A percentile compares a stretch with the other conserved stretches of the same genome.
These are phyloP conservation scores for Benthosema pterotum DNA, from an alignment of 2,797 vertebrate species.

Conservation along the genomic window DNA sequence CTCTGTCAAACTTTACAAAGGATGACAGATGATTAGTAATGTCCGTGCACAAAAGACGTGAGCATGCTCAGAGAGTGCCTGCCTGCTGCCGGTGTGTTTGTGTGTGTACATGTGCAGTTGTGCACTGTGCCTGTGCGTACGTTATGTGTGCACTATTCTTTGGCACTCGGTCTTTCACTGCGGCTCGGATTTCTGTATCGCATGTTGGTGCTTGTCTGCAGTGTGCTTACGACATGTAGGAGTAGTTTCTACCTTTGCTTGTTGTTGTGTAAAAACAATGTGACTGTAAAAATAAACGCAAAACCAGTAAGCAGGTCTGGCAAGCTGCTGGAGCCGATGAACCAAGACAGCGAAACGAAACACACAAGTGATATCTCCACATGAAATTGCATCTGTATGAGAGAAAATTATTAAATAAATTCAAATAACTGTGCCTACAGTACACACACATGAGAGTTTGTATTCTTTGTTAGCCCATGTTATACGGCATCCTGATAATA, in stretches of 20 bases:
- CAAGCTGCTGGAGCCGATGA: conserved; percentile 26
- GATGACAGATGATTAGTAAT: conserved; percentile 53
- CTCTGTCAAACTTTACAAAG: conserved; percentile 54
- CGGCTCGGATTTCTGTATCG: conserved; percentile 47
- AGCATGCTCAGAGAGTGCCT: background rate
- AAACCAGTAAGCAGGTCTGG: conserved; percentile 51
- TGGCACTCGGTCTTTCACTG: conserved; percentile 22
- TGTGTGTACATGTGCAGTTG: conserved; percentile 14
- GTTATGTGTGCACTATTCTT: conserved; percentile 2
- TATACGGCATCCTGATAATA: too few species aligned
- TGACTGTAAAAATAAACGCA: conserved; percentile 35
- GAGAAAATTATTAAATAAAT: background rate
- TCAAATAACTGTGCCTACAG: too few species aligned
- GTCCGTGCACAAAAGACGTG: conserved; percentile 34
- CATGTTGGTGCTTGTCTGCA: conserved; percentile 66
- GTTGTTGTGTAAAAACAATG: conserved; percentile 45
- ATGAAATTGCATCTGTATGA: too few species aligned
- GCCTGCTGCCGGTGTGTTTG: conserved; percentile 22
- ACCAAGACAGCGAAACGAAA: conserved; percentile 4
- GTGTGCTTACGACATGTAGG: conserved; percentile 37
- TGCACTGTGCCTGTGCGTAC: too few species aligned
- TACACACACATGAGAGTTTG: too few species aligned
- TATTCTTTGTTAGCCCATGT: too few species aligned
- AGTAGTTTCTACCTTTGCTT: conserved; percentile 44
- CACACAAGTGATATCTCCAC: too few species aligned